Evolutionary conservation across 2,888 invertebrate genomes (phyloP), one percentile per base, ranked within the genome.

Genomic region (Synergus itoensis): DNA sequence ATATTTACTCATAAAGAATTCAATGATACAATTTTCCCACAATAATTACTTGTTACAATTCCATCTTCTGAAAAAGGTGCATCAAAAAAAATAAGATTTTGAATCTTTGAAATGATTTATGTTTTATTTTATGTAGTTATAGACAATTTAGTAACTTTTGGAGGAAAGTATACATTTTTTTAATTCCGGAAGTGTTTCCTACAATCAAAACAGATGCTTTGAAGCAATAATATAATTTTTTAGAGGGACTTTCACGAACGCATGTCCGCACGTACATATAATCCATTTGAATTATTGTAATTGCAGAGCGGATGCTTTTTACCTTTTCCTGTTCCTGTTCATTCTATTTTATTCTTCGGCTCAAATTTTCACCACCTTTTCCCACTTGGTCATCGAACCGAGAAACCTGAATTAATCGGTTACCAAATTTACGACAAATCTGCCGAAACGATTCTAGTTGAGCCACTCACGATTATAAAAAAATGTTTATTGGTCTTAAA

Each of bases 271-370:
- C 8, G n/a, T n/a, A n/a, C 8, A 8, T n/a, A 53, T 53, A 65
- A 65, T 65, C 41, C 41, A 41, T 65, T 65, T 65, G n/a, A 65
- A 40, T 65, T 5, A 67, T 67, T 67, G 21, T 45, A 45, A 67
- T 67, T 67, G 21, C 21, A 14, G 43, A 45, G 28, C 67, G 67
- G 67, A 67, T 67, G 67, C 67, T 43, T 67, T 67, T 43, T 67
- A 21, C 67, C 21, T 45, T 45, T 67, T 67, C 43, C 43, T 45
- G 21, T 67, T 67, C 45, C 67, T 67, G 45, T 67, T 41, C 7
- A 67, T 67, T 43, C 67, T 43, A 18, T 14, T 45, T 45, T 21
- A 21, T 45, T 45, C 16, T 45, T 43, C 16, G 21, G 11, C 21
- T 43, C 12, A 67, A 67, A 67, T 67, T 67, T 45, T 45, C 67